Evolutionary conservation across 1,140 invertebrate species (phyloP).

Genomic region (Sitobion miscanthi): DNA sequence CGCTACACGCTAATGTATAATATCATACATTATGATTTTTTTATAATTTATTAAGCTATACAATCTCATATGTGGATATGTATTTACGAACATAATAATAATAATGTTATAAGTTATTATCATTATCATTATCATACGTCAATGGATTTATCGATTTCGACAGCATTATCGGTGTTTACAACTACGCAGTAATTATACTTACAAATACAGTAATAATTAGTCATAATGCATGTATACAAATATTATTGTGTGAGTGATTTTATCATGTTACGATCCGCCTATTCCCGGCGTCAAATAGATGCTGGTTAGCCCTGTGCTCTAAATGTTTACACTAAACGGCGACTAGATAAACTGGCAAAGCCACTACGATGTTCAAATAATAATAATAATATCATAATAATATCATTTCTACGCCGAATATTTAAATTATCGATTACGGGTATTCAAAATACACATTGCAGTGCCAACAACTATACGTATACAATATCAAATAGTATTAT

Average conservation of each 20-base stretch:
- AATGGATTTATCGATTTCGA: background rate
- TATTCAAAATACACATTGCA: slow-evolving; percentile 38
- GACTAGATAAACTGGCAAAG: background rate
- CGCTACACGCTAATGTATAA: background rate
- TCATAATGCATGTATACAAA: slow-evolving; percentile 52
- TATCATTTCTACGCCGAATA: background rate
- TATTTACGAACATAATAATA: background rate
- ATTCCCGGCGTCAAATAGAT: slow-evolving; percentile 53
- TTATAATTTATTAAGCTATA: background rate
- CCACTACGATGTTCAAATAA: slow-evolving; percentile 29
- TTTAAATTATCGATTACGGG: background rate
- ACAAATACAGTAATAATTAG: background rate
- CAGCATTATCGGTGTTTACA: background rate
- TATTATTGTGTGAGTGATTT: slow-evolving; percentile 10
- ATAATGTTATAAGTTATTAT: background rate
- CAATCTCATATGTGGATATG: background rate
- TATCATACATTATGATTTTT: background rate
- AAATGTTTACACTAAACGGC: slow-evolving; percentile 49
- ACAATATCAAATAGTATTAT: background rate
- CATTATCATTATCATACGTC: background rate
- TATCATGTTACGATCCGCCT: slow-evolving; percentile 9
- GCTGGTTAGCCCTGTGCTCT: slow-evolving; percentile 32
- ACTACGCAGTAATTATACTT: background rate
- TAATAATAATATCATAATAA: background rate
- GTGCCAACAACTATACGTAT: slow-evolving; percentile 18